Base-by-base conservation (phyloP, 2,888 invertebrate species). In the Andrena bucephala region DNA sequence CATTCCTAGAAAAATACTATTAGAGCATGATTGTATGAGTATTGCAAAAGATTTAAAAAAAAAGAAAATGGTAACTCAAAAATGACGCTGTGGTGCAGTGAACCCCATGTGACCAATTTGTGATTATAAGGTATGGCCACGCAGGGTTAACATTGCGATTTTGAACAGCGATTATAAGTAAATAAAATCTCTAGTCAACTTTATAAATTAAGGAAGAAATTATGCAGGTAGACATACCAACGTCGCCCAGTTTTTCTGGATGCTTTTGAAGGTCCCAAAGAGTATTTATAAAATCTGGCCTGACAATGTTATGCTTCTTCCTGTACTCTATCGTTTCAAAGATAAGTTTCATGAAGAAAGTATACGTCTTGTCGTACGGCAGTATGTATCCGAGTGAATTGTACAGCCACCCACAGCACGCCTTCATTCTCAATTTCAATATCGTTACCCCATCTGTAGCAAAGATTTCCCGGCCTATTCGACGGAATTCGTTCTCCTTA, bases 261-360 rank as follows among this genome's bases (percentile, higher is more conserved):
- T 90, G 76, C 1, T 89, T 84, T 36, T 76, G 89, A 24, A 94
- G 77, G 2, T 94, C 93, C 67, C 91, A 89, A 31, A 95, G 89
- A n/a, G 93, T 86, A 82, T 95, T 94, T 7, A 95, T 85, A 69
- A 94, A 95, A 85, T 95, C 95, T 31, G 94, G 92, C 57, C 94
- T 90, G 52, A 90, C 89, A 13, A 94, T 86, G 52, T 93, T 93
- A 67, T 93, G 93, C 50, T 93, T 89, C 70, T 92, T 89, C 48
- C 95, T 90, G 67, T 94, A 91, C 10, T 93, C 89, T 42, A 95
- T 88, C 0, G 94, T 94, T 0, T 93, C 85, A 4, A 54, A 87
- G 1, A 94, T 91, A 0, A 93, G 84, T 0, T 87, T 83, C 5
- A 87, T 88, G 27, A 95, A 92, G 75, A 94, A 94, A 0, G 91